Base-by-base conservation (phyloP, 2,888 invertebrate genomes). In the Psococerastis gibbosa region DNA sequence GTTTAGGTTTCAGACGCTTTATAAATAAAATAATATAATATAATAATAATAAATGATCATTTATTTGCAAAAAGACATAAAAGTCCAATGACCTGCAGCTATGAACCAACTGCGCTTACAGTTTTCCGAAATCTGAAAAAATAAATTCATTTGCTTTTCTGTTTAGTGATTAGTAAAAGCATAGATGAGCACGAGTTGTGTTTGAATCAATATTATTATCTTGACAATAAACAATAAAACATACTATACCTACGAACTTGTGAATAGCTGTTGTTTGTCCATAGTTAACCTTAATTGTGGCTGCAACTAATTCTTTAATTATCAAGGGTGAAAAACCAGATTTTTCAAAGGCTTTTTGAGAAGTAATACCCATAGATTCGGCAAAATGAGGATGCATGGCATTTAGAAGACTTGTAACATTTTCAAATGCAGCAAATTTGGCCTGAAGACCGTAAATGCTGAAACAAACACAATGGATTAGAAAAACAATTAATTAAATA, bases 381-480 rank as follows among this genome's bases (percentile, higher is more conserved):
- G 63, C 55, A 50, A 74, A 66, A 1, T 55, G 49, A 1, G 62
- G 57, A 51, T 63, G 65, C 65, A 73, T 68, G 11, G 67, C 63
- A 20, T 54, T 46, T 8, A 75, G 50, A 46, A 75, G 52, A n/a
- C 64, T 63, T 17, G 61, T 59, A 0, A 70, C 65, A 45, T 63
- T 64, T 13, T 60, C 57, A 54, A 66, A 75, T 3, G 64, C 58
- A 49, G 60, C 51, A 1, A 66, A 67, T 22, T 61, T 52, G 4
- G 64, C 61, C 49, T 74, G 74, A 15, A 67, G 53, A 6, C 58
- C 50, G 52, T 75, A 75, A 48, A 75, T 70, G 43, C 70, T 73
- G 49, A 32, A 63, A 62, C 45, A 55, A 54, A 45, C 47, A 47
- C 42, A 58, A 20, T 23, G 57, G 48, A 2, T 49, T 49, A 44